Base-by-base conservation (phyloP, 92 coral and sea anemone genomes). In the Porites cylindrica region DNA sequence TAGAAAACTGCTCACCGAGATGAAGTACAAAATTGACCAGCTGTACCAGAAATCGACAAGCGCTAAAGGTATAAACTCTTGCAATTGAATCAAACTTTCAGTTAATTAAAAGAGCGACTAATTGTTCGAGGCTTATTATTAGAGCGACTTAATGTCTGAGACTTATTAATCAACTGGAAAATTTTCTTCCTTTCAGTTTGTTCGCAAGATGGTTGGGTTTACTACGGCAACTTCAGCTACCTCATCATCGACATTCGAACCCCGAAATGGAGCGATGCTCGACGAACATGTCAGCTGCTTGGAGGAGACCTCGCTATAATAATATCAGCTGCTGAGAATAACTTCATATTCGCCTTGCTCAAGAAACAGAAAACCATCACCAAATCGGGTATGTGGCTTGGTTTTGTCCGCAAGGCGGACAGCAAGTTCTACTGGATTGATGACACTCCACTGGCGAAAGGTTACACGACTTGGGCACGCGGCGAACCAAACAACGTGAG, bases 341-440 rank as follows among this genome's bases (percentile, higher is more conserved):
- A 60, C 23, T 76, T 76, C 29, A 29, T 65, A 16, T 79, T 79
- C 47, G n/a, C 13, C 72, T 32, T 79, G 60, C 3, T 79, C 29
- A 63, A 43, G 72, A 79, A 63, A 29, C 83, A 79, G 21, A 61
- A 61, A 17, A 61, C 66, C 14, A n/a, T 61, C 66, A 61, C 66
- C 47, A 5, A 61, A 0, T 6, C 0, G 66, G 66, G 66, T 61
- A 23, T n/a, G 66, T 61, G 66, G 66, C 66, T 61, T 61, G 66
- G 83, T 6, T 29, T 79, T 23, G 10, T 6, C 71, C 26, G 72
- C 32, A 60, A 60, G 32, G 53, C 82, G 0, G 71, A 60, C 60
- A 47, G 63, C 1, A 78, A 78, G 70, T 78, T 62, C 71, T 78
- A 78, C 71, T 62, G 71, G 82, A 43, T 64, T n/a, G 60, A 78